Conservation (phyloP, 2,888 invertebrate genomes). For the Cybosia mesomella region DNA sequence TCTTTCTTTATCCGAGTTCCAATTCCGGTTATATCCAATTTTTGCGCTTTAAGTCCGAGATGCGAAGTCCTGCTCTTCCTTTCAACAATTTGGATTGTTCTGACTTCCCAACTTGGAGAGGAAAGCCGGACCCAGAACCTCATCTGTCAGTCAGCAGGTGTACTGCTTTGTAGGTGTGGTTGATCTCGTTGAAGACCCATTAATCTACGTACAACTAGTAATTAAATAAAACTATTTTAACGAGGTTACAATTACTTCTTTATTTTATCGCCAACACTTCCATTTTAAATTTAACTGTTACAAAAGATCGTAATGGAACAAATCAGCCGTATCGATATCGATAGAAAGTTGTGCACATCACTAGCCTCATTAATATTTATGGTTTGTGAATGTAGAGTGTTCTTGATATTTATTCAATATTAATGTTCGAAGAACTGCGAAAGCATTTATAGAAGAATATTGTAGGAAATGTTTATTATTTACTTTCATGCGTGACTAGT, state of each 20-base stretch:
- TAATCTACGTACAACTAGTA: neutral
- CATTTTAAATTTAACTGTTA: slow-evolving; percentile 37
- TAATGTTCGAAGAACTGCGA: slow-evolving; percentile 30
- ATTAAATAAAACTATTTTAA: neutral
- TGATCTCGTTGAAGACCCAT: no score
- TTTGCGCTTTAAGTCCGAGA: no score
- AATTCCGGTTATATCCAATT: no score
- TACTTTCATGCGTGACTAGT: slow-evolving; percentile 7
- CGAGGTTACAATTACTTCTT: neutral
- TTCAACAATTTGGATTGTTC: no score
- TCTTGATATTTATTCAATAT: slow-evolving; percentile 49
- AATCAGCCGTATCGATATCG: slow-evolving; percentile 33
- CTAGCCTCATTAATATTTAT: slow-evolving; percentile 43
- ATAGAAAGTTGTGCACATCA: slow-evolving; percentile 48
- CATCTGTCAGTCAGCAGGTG: no score
- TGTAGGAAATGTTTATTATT: slow-evolving; percentile 18
- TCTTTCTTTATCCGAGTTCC: no score
- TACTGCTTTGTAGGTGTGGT: no score
- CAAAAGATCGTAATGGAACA: slow-evolving; percentile 25
- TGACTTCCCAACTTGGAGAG: no score
- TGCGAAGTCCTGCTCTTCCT: no score
- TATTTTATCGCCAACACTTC: slow-evolving; percentile 36
- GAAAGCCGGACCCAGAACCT: no score
- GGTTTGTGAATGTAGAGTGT: slow-evolving; percentile 37
- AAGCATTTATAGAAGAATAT: slow-evolving; percentile 23